Evolutionary conservation across 2,797 vertebrate species (phyloP).

Genomic region (Dendrocincla tyrannina): DNA sequence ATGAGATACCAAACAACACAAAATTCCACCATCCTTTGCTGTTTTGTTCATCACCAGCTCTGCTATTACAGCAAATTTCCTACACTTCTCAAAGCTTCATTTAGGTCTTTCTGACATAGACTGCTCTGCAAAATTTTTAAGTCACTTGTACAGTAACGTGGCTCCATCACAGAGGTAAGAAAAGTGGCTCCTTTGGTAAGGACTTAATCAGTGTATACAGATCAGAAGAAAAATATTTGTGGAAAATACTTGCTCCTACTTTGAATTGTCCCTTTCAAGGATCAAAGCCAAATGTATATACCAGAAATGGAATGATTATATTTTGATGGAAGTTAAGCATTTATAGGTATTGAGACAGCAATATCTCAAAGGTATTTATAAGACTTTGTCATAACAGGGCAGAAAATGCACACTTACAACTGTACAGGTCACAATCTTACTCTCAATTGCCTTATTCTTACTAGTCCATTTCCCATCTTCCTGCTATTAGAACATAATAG

Average conservation of each 20-base stretch:
- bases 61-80: background rate
- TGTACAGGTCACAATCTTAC: background rate
- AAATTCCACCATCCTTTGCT: background rate
- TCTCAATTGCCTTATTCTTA: background rate
- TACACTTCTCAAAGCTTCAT: background rate
- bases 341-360: background rate
- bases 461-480: background rate
- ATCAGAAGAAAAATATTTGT: background rate
- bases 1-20: fast-evolving
- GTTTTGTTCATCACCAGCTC: background rate
- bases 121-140: background rate
- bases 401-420: background rate
- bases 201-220: background rate
- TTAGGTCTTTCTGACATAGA: background rate
- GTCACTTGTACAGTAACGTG: background rate
- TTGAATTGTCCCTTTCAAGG: background rate
- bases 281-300: background rate
- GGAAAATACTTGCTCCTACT: background rate
- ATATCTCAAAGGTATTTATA: background rate
- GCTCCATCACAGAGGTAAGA: background rate
- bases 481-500: too few relatives aligned
- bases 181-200: background rate
- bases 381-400: background rate
- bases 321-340: background rate
- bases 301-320: background rate